A percentile compares a stretch with the other conserved stretches of the same genome.
phyloP scores from a whole-genome alignment of 2,888 invertebrate genomes.

The Gandaritis pyraliata region DNA sequence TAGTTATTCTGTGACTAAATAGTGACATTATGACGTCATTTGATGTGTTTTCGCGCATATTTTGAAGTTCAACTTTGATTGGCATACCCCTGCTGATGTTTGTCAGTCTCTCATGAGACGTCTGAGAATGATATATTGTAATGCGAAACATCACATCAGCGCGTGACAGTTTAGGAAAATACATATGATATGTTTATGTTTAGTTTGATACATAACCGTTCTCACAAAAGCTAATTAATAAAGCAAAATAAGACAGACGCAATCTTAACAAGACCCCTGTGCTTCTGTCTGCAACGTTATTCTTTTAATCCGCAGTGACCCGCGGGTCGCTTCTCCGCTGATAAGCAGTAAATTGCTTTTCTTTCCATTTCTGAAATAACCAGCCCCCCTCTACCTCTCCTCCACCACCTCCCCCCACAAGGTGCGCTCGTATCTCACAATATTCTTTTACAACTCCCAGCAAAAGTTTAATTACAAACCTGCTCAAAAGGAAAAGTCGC shows the following conservation, averaged over 20 bases:
- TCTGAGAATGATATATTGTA: too few species aligned
- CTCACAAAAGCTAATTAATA: neutral
- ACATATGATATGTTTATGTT: too few species aligned
- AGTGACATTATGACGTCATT: too few species aligned
- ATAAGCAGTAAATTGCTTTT: conserved; percentile 82
- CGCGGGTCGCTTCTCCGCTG: conserved; percentile 67
- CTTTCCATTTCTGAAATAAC: conserved; percentile 80
- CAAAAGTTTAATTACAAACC: conserved; percentile 79
- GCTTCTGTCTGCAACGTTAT: conserved; percentile 54
- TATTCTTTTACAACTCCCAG: conserved; percentile 72
- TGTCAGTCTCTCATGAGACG: too few species aligned
- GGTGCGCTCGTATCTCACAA: conserved; percentile 66
- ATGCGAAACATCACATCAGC: too few species aligned
- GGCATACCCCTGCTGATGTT: too few species aligned
- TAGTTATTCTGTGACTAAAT: too few species aligned
- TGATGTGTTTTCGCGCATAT: too few species aligned
- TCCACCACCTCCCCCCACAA: conserved; percentile 49
- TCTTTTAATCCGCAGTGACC: conserved; percentile 68
- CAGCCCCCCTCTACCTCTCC: conserved; percentile 53
- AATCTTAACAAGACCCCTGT: conserved; percentile 20
- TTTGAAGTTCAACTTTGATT: too few species aligned
- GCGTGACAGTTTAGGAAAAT: too few species aligned
- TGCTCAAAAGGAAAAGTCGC: conserved; percentile 74
- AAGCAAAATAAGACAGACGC: conserved; percentile 4
- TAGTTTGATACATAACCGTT: too few species aligned